Conservation (phyloP, 2,888 invertebrate species). For the Eremobia ochroleuca region DNA sequence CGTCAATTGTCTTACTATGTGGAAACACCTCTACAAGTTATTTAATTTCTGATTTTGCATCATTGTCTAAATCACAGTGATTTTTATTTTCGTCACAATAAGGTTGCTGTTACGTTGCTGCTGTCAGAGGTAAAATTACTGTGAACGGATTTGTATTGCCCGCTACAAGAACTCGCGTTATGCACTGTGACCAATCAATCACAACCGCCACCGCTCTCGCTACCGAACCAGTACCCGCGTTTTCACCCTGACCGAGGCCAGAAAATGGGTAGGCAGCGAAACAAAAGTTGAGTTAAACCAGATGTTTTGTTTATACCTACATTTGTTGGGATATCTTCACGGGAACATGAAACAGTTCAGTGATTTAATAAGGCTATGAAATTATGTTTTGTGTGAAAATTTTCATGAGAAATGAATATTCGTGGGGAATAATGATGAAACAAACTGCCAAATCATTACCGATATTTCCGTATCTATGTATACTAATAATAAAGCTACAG, state of each 20-base stretch:
- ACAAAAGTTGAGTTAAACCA: conserved; percentile 60
- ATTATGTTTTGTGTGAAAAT: conserved; percentile 1
- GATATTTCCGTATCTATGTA: not conserved
- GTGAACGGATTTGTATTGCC: too few relatives aligned
- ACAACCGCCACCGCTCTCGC: not conserved
- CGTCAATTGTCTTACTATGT: too few relatives aligned
- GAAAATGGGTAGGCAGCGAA: conserved; percentile 32
- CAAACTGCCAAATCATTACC: not conserved
- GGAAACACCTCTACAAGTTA: too few relatives aligned
- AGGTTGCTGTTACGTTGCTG: too few relatives aligned
- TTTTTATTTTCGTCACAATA: too few relatives aligned
- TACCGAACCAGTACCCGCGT: not conserved
- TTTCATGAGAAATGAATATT: not conserved
- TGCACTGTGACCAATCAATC: not conserved
- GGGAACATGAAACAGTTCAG: conserved; percentile 50
- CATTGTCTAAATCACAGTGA: too few relatives aligned
- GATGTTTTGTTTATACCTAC: conserved; percentile 36
- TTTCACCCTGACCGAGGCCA: not conserved
- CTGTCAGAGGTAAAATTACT: not conserved
- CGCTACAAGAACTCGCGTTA: not conserved
- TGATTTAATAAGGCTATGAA: conserved; percentile 38
- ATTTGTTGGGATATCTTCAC: conserved; percentile 43
- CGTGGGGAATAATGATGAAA: not conserved
- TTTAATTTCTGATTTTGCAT: too few relatives aligned
- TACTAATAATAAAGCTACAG: too few relatives aligned